Conservation (phyloP, 1,140 invertebrate species). For the Drosophila funebris region DNA sequence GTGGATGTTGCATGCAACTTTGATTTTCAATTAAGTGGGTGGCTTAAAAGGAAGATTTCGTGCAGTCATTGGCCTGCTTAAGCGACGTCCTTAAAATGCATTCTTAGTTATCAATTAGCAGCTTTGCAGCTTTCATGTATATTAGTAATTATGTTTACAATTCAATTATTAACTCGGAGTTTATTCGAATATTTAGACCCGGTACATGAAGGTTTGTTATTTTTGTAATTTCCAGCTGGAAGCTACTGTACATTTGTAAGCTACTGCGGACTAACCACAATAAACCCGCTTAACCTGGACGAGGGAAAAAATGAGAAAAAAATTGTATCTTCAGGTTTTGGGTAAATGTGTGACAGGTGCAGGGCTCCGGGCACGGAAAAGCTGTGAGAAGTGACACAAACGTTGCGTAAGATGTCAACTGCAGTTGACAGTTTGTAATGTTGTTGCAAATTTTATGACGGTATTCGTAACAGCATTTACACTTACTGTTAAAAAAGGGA, state of each 20-base stretch:
- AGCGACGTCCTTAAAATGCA: too few species aligned
- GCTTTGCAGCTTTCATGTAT: too few species aligned
- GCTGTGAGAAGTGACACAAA: conserved; percentile 56
- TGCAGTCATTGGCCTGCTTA: neutral
- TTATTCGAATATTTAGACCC: too few species aligned
- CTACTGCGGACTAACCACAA: too few species aligned
- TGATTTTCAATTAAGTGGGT: conserved; percentile 62
- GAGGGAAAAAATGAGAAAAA: neutral
- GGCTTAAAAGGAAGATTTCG: neutral
- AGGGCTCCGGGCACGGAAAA: conserved; percentile 17
- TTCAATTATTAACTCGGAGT: too few species aligned
- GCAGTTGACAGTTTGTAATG: conserved; percentile 42
- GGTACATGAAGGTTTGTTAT: too few species aligned
- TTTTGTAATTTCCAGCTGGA: too few species aligned
- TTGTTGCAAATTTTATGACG: conserved; percentile 20
- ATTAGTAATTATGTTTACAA: neutral
- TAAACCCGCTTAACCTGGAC: neutral
- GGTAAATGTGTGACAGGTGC: conserved; percentile 18
- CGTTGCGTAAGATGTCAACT: conserved; percentile 69
- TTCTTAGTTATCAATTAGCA: too few species aligned
- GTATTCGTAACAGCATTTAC: conserved; percentile 1
- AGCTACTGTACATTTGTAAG: too few species aligned
- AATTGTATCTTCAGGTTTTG: neutral
- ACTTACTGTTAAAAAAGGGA: neutral
- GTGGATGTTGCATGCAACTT: conserved; percentile 37